Evolutionary conservation across 2,888 invertebrate genomes (phyloP).

Genomic region (Dorcus parallelipipedus): DNA sequence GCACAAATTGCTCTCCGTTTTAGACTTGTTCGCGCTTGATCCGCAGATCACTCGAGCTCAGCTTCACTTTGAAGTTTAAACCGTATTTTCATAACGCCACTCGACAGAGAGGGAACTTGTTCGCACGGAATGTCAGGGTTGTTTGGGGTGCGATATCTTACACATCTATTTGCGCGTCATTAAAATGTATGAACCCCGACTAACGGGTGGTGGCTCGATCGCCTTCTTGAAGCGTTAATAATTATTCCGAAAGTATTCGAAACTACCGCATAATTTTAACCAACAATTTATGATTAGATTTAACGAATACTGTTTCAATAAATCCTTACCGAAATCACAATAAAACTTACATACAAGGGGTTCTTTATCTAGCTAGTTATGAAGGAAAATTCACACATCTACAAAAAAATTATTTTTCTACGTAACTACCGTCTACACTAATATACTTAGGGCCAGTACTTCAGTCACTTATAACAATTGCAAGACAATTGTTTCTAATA

Average conservation of each 20-base stretch:
- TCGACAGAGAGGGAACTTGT: conserved; percentile 19
- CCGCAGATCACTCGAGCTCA: conserved; percentile 39
- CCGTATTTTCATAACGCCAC: conserved; percentile 44
- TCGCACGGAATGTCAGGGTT: conserved; percentile 26
- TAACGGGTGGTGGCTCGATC: neutral
- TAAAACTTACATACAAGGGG: neutral
- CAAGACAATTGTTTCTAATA: no score
- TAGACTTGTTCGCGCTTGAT: conserved; percentile 35
- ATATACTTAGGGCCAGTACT: no score
- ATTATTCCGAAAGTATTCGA: neutral
- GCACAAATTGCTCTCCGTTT: conserved; percentile 42
- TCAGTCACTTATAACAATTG: no score
- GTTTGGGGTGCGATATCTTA: conserved; percentile 28
- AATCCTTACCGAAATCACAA: neutral
- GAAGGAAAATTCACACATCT: no score
- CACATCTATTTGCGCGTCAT: conserved; percentile 29
- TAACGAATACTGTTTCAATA: neutral
- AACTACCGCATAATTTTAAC: no score
- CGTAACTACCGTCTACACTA: no score
- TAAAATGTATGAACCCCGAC: conserved; percentile 29
- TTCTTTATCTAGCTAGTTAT: no score
- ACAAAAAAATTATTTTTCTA: no score
- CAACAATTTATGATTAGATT: no score
- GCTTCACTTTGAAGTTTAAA: conserved; percentile 44
- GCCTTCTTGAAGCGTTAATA: neutral